Base-by-base conservation (phyloP, 2,113 vertebrate species). In the Camelus bactrianus region DNA sequence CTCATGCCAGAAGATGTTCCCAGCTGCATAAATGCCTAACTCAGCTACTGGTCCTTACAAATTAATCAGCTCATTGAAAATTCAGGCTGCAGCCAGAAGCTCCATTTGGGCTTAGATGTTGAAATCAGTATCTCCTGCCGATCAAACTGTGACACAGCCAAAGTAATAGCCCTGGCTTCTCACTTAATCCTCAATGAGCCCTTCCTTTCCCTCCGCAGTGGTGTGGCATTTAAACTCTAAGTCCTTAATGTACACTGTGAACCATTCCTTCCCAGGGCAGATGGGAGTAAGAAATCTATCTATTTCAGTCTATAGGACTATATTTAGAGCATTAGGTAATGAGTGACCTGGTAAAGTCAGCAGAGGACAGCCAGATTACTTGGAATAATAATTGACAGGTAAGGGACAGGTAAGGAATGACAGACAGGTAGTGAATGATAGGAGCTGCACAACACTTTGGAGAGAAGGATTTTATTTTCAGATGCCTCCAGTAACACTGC, bases 51-150 rank as follows among this genome's bases (percentile, higher is more conserved):
- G 79, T 76, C 90, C 89, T 92, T 92, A 92, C 56, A 83, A 93
- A 91, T 90, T 87, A 96, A 90, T 64, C 65, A 82, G 28, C 70
- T 95, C 72, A 67, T 84, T 81, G 90, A 76, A 85, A 97, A 96
- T 73, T 80, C 76, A 95, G 50, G 75, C 60, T 89, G 48, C 20
- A 80, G 73, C 67, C 56, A 75, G 93, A 91, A 93, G 62, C 50
- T 94, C 35, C 60, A 89, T 85, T 81, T 3, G 14, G 75, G 14
- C 48, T 97, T 58, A 84, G 54, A 87, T 91, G 62, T 58, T 97
- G 82, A 97, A 96, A 89, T 94, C 14, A 35, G 67, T 91, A 77
- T 92, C 69, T 97, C 90, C 95, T 95, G 92, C n/a, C 92, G 83
- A 83, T 89, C 54, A 95, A 22, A 46, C 82, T 94, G 70, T 95